Conservation (phyloP, 2,888 invertebrate species). For the Lissocephala sabroskyi region DNA sequence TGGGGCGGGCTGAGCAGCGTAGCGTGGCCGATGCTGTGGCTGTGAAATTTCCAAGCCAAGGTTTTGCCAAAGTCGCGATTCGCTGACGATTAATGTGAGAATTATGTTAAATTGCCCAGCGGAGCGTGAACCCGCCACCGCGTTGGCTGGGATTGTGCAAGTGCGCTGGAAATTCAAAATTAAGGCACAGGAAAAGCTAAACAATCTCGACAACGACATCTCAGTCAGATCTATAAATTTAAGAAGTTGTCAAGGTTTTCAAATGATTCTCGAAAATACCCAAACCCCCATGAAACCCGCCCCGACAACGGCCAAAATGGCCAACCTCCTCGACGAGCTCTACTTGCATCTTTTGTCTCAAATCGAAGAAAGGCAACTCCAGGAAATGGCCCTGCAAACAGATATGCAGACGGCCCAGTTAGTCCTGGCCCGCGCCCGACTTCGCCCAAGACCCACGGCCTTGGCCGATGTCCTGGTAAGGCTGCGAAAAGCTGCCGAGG, state of each 20-base stretch:
- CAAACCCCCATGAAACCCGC: too few relatives aligned
- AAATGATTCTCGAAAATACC: too few relatives aligned
- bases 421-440: conserved; percentile 24
- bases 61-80: conserved; percentile 42
- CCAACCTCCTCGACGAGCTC: conserved; percentile 23
- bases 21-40: conserved; percentile 21
- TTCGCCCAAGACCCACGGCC: too few relatives aligned
- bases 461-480: too few relatives aligned
- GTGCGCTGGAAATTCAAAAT: not conserved
- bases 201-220: not conserved
- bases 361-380: conserved; percentile 21
- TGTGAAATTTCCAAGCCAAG: conserved; percentile 46
- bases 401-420: conserved; percentile 25
- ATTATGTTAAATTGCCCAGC: conserved; percentile 57
- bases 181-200: not conserved
- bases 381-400: conserved; percentile 12
- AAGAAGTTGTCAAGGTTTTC: too few relatives aligned
- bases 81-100: conserved; percentile 56
- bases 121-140: conserved; percentile 32
- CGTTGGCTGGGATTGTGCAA: not conserved
- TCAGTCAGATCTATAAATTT: not conserved
- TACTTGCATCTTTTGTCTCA: conserved; percentile 27
- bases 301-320: not conserved
- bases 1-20: not conserved
- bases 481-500: too few relatives aligned